phyloP scores from a whole-genome alignment of 2,113 vertebrate genomes.

The Cromileptes altivelis region DNA sequence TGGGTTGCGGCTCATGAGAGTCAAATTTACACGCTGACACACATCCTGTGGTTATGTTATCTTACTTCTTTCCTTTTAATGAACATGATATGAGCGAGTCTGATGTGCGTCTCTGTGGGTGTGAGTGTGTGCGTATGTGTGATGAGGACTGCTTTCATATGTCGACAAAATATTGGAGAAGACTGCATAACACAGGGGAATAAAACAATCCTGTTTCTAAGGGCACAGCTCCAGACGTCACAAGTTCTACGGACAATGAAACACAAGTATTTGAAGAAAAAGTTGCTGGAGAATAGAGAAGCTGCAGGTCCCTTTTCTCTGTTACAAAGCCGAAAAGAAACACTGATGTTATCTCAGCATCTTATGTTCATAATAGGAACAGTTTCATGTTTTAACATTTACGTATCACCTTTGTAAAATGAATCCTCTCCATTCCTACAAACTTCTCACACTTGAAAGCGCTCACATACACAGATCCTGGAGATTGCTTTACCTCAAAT shows the following conservation, averaged over 20 bases:
- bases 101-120: neutral
- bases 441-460: slow-evolving; percentile 25
- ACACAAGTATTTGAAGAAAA: slow-evolving; percentile 30
- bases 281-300: slow-evolving; percentile 21
- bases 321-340: neutral
- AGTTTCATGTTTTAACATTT: slow-evolving; percentile 29
- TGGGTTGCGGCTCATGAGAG: slow-evolving; percentile 30
- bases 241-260: slow-evolving; percentile 17
- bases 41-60: slow-evolving; percentile 42
- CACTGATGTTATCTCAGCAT: neutral
- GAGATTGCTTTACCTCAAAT: slow-evolving; percentile 22
- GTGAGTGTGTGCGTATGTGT: neutral
- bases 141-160: slow-evolving; percentile 16
- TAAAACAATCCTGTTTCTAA: neutral
- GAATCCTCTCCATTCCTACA: neutral
- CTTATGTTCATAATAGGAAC: slow-evolving; percentile 19
- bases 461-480: slow-evolving; percentile 27
- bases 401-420: slow-evolving; percentile 11
- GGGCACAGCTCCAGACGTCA: slow-evolving; percentile 1
- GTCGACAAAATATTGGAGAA: slow-evolving; percentile 17
- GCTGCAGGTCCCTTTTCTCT: neutral
- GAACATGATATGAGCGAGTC: slow-evolving; percentile 7
- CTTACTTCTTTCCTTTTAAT: slow-evolving; percentile 47
- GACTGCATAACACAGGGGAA: neutral
- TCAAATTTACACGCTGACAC: slow-evolving; percentile 43